phyloP scores from a whole-genome alignment of 2,888 invertebrate species.

The Minunthozetes semirufus region DNA sequence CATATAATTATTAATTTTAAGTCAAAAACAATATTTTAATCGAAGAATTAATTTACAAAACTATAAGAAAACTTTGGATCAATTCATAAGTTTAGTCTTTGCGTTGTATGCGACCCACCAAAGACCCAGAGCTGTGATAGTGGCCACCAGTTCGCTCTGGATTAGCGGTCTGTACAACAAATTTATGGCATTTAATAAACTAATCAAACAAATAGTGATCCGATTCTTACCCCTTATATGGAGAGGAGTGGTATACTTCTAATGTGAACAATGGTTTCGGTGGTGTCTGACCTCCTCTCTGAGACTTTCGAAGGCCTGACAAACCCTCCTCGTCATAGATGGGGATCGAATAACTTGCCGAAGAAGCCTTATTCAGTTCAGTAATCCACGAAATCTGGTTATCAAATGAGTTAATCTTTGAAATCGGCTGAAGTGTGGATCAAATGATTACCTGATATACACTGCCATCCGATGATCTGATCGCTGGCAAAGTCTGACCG shows the following conservation, averaged over 20 bases:
- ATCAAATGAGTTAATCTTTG: not conserved
- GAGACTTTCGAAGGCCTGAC: slow-evolving; percentile 49
- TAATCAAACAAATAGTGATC: slow-evolving; percentile 82
- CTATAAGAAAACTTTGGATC: not conserved
- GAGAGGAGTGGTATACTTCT: slow-evolving; percentile 51
- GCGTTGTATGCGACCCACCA: slow-evolving; percentile 79
- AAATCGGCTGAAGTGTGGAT: not conserved
- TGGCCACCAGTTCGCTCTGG: slow-evolving; percentile 82
- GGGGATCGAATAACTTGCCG: slow-evolving; percentile 71
- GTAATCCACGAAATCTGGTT: slow-evolving; percentile 84
- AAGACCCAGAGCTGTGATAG: slow-evolving; percentile 66
- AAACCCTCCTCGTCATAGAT: slow-evolving; percentile 89
- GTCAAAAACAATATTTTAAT: not conserved
- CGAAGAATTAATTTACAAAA: not conserved
- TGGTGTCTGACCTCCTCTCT: not conserved
- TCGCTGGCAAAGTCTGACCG: slow-evolving; percentile 75
- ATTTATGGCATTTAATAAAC: slow-evolving; percentile 53
- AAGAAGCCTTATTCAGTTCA: slow-evolving; percentile 70
- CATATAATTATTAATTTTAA: no score
- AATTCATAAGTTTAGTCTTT: slow-evolving; percentile 63
- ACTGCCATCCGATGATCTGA: slow-evolving; percentile 59
- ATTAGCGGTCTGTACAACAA: slow-evolving; percentile 55
- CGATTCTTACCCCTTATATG: slow-evolving; percentile 62
- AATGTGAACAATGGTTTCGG: slow-evolving; percentile 31
- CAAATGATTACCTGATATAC: slow-evolving; percentile 58